Evolutionary conservation across 2,888 invertebrate genomes (phyloP).

Genomic region (Drosophila anomelani): DNA sequence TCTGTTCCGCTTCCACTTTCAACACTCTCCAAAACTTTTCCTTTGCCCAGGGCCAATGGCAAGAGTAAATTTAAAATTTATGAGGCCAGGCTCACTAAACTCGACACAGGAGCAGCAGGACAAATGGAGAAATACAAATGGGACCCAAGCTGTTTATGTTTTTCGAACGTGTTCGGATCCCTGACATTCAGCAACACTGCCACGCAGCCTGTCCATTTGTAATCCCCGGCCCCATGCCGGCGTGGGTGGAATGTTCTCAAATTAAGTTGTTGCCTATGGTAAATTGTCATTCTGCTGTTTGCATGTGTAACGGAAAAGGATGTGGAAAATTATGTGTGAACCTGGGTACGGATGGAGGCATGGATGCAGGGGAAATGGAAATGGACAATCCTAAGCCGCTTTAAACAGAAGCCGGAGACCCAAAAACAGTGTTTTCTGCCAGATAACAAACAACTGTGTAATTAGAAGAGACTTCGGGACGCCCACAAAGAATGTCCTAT

Average conservation of each 20-base stretch:
- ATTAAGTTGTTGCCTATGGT: constrained; percentile 65
- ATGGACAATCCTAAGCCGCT: constrained; percentile 52
- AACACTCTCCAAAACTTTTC: background rate
- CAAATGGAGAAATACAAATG: constrained; percentile 40
- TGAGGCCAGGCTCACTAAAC: constrained; percentile 60
- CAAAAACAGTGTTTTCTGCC: constrained; percentile 28
- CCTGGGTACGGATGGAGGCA: constrained; percentile 1
- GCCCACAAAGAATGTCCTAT: constrained; percentile 52
- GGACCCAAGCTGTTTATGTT: constrained; percentile 71
- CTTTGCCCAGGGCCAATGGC: background rate
- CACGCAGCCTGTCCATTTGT: constrained; percentile 66
- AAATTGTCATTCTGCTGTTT: constrained; percentile 60
- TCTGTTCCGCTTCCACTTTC: constrained; percentile 1
- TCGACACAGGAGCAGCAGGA: constrained; percentile 19
- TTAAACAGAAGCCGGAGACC: constrained; percentile 35
- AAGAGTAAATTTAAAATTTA: constrained; percentile 62
- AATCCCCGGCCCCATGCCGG: constrained; percentile 34
- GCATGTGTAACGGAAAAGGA: constrained; percentile 24
- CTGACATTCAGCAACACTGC: constrained; percentile 51
- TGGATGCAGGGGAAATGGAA: background rate
- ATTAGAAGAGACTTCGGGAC: constrained; percentile 50
- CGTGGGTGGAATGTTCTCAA: constrained; percentile 53
- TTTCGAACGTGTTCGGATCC: constrained; percentile 64
- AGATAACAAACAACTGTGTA: constrained; percentile 66
- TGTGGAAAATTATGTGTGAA: constrained; percentile 45